phyloP scores from a whole-genome alignment of 1,140 invertebrate species.

The Samia ricini region DNA sequence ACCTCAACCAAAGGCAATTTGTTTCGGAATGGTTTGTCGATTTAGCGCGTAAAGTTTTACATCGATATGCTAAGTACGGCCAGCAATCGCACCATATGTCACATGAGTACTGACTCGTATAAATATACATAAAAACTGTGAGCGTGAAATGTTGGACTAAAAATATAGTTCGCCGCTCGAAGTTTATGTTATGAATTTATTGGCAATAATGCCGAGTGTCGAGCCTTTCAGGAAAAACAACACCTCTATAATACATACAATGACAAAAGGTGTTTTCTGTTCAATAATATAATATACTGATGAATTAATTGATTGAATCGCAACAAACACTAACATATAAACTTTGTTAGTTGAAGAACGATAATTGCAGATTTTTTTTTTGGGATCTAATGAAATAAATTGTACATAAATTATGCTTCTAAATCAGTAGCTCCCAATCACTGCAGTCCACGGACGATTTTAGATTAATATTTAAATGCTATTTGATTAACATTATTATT shows the following conservation, averaged over 20 bases:
- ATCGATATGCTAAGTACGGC: slow-evolving; percentile 22
- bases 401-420: too few species aligned
- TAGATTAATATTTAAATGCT: too few species aligned
- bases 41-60: slow-evolving; percentile 16
- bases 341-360: too few species aligned
- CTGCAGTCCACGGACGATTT: too few species aligned
- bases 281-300: neutral
- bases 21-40: slow-evolving; percentile 10
- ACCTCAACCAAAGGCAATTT: slow-evolving; percentile 8
- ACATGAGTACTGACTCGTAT: slow-evolving; percentile 5
- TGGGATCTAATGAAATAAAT: too few species aligned
- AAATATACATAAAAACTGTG: slow-evolving; percentile 4
- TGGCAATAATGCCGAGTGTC: neutral
- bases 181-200: neutral
- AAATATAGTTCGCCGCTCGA: neutral
- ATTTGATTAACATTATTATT: too few species aligned
- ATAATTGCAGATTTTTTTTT: too few species aligned
- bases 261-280: neutral
- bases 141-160: neutral
- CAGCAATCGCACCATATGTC: slow-evolving; percentile 17
- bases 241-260: neutral
- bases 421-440: too few species aligned
- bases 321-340: too few species aligned
- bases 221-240: neutral
- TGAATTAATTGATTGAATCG: neutral